These are phyloP conservation scores for Zele albiditarsus DNA, from an alignment of 2,888 invertebrate species.

Conservation along the genomic window DNA sequence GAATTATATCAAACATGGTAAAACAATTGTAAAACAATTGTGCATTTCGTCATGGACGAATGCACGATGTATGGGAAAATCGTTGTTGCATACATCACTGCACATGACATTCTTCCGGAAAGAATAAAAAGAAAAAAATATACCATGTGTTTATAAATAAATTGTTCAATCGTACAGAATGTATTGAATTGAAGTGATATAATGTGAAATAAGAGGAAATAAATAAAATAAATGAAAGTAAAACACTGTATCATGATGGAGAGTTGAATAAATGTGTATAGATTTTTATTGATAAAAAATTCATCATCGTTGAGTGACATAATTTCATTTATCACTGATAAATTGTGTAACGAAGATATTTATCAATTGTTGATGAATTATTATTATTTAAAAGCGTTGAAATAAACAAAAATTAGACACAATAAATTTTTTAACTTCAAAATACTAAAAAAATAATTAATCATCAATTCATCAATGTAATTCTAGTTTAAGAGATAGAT, in stretches of 20 bases:
- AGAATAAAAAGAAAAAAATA: not conserved
- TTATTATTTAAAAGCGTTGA: no score
- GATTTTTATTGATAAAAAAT: no score
- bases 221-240: not conserved
- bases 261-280: no score
- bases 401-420: no score
- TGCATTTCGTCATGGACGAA: not conserved
- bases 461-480: no score
- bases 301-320: no score
- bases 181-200: constrained; percentile 19
- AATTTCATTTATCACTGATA: no score
- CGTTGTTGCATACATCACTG: not conserved
- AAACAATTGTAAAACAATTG: not conserved
- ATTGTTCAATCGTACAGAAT: constrained; percentile 15
- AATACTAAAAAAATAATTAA: no score
- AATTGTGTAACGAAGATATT: no score
- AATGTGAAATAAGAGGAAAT: not conserved
- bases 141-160: constrained; percentile 22
- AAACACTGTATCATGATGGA: not conserved
- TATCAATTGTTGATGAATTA: no score
- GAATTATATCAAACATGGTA: not conserved
- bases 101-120: constrained; percentile 27
- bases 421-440: no score
- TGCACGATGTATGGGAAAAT: not conserved
- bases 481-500: no score